A percentile compares a stretch with the other conserved stretches of the same genome.
Evolutionary conservation across 2,113 vertebrate genomes (phyloP).

Genomic region (Myxocyprinus asiaticus): DNA sequence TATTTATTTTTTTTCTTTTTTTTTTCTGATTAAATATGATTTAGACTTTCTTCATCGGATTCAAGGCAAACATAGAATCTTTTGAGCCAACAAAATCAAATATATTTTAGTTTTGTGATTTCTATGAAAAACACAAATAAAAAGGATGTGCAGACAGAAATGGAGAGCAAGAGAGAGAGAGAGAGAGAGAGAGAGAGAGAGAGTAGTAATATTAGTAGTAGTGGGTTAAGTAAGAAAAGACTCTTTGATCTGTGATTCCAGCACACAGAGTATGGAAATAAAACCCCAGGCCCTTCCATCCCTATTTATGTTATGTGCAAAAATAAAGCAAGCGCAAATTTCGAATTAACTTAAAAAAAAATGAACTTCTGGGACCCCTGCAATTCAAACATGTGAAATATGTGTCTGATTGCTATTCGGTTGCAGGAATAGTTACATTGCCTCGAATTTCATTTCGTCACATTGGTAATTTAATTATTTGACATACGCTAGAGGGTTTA

Average conservation of each 20-base stretch:
- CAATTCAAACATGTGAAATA: neutral
- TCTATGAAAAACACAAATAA: neutral
- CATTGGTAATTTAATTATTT: constrained; percentile 52
- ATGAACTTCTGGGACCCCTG: constrained; percentile 45
- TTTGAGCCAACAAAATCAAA: too few relatives aligned
- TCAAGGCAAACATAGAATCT: too few relatives aligned
- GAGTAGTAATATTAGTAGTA: neutral
- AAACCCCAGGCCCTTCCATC: constrained; percentile 32
- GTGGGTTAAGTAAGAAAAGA: constrained; percentile 9
- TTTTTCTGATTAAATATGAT: too few relatives aligned
- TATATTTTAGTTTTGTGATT: neutral
- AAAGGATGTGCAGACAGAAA: neutral
- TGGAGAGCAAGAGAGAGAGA: too few relatives aligned
- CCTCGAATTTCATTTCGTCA: constrained; percentile 37
- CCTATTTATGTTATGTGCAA: constrained; percentile 41
- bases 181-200: too few relatives aligned
- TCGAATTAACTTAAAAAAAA: constrained; percentile 43
- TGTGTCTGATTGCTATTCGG: constrained; percentile 9
- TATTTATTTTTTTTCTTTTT: too few relatives aligned
- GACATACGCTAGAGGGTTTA: constrained; percentile 28
- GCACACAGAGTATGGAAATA: constrained; percentile 8
- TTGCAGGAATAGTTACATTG: constrained; percentile 37
- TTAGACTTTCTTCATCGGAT: too few relatives aligned
- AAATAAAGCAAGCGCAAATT: constrained; percentile 38
- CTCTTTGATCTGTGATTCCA: constrained; percentile 49